These are phyloP conservation scores for Strigamia crassipes DNA, from an alignment of 2,888 invertebrate genomes.

Conservation along the genomic window DNA sequence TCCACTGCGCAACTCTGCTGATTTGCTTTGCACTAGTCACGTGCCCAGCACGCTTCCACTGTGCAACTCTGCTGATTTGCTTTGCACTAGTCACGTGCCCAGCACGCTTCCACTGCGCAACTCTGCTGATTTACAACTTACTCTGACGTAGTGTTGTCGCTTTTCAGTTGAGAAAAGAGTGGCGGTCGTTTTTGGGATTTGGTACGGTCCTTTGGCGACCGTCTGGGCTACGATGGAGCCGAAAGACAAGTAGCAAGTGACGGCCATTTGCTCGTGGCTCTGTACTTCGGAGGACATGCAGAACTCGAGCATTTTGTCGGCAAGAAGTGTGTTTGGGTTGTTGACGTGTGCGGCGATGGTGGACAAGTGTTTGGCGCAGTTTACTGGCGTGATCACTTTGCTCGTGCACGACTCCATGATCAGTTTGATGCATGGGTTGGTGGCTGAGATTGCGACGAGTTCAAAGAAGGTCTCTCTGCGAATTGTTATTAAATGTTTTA, in stretches of 20 bases:
- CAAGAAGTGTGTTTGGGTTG: background rate
- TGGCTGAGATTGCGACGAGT: background rate
- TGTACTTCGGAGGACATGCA: background rate
- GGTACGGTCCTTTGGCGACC: background rate
- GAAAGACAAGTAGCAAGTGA: background rate
- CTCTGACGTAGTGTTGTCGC: background rate
- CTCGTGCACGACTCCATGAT: background rate
- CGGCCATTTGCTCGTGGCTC: background rate
- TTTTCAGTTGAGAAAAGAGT: background rate
- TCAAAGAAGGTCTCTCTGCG: background rate
- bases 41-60: too few species aligned
- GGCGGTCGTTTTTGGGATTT: background rate
- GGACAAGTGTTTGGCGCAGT: background rate
- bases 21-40: too few species aligned
- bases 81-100: too few species aligned
- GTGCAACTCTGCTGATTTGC: too few species aligned
- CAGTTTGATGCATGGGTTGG: background rate
- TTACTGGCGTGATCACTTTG: background rate
- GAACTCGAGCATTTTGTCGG: background rate
- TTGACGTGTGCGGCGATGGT: background rate
- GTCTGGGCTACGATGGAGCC: background rate
- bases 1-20: too few species aligned
- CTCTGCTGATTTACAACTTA: too few species aligned
- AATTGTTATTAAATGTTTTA: background rate
- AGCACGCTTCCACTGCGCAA: too few species aligned